Base-by-base conservation (phyloP, 2,113 vertebrate species). In the Albula glossodonta region DNA sequence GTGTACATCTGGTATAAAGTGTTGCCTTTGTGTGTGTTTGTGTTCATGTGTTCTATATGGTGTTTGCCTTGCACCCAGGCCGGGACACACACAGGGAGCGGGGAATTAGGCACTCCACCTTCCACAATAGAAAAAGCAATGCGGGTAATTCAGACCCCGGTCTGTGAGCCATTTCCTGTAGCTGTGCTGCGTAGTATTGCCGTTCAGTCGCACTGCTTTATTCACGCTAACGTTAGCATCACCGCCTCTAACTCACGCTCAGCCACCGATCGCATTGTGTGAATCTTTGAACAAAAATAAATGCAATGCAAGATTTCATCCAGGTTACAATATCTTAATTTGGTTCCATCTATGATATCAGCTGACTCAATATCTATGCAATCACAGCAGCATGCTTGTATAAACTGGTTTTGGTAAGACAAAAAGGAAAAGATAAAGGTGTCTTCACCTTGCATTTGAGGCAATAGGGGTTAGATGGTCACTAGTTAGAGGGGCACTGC, bases 61-160 rank as follows among this genome's bases (percentile, higher is more conserved):
- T 83, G 51, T 89, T 87, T 84, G 79, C 50, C 53, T 86, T 86
- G 51, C 87, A 57, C 86, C 86, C 85, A 90, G 91, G 57, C 57
- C 84, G 66, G 80, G 84, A 56, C 70, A 83, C 81, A 56, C 82
- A 87, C 80, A 80, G 85, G 84, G 80, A 51, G 57, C 86, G 85
- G 19, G 88, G 85, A 50, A 80, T 81, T 78, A 86, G 50, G 84
- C 85, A 86, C 5, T 85, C 89, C 77, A 41, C 82, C 12, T 87
- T 70, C 41, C 41, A 51, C 19, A 85, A 53, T 84, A 87, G 84
- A 87, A 66, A 86, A 48, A 51, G 86, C 1, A 52, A 70, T 48
- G 70, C 80, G 88, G 90, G 88, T 91, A 89, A 85, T 80, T 51
- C 9, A 11, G 78, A 31, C 51, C 11, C 5, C 22, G 11, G 8